A percentile compares a stretch with the other conserved stretches of the same genome.
Conservation (phyloP, 1,140 invertebrate species). For the Triops cancriformis region DNA sequence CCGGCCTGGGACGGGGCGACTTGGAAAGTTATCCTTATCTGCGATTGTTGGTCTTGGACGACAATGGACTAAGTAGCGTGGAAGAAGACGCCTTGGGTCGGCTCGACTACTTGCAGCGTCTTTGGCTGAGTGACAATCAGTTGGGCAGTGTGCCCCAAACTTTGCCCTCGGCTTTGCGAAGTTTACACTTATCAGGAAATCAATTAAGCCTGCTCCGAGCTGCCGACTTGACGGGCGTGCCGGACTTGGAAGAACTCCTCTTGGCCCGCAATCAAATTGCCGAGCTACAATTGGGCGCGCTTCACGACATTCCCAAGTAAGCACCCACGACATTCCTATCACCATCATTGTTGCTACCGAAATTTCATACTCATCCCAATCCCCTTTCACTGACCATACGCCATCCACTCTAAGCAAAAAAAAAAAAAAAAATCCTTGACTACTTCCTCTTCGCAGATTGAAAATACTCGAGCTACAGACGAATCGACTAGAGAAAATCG, state of each 20-base stretch:
- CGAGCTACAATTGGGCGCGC: conserved; percentile 54
- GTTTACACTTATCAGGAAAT: conserved; percentile 56
- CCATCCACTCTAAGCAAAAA: background rate
- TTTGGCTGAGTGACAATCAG: conserved; percentile 69
- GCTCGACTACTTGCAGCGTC: conserved; percentile 62
- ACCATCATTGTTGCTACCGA: background rate
- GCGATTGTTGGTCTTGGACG: conserved; percentile 66
- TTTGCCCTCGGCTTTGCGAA: conserved; percentile 50
- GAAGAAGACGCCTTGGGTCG: conserved; percentile 79
- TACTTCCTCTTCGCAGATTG: conserved; percentile 41
- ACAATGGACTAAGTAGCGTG: conserved; percentile 63
- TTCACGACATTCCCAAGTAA: conserved; percentile 48
- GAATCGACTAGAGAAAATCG: conserved; percentile 40
- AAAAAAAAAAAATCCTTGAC: conserved; percentile 18
- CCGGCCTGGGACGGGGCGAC: conserved; percentile 66
- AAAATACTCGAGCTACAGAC: conserved; percentile 43
- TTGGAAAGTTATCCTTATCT: conserved; percentile 80
- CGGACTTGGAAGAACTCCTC: conserved; percentile 57
- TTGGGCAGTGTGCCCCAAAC: conserved; percentile 56
- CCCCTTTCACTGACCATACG: background rate
- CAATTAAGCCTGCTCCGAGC: conserved; percentile 52
- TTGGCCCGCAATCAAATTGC: conserved; percentile 57
- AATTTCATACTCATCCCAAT: background rate
- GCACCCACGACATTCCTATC: conserved; percentile 2
- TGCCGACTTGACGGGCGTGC: conserved; percentile 59